Conservation (phyloP, 2,797 vertebrate genomes). For the Cryptoprocta ferox region DNA sequence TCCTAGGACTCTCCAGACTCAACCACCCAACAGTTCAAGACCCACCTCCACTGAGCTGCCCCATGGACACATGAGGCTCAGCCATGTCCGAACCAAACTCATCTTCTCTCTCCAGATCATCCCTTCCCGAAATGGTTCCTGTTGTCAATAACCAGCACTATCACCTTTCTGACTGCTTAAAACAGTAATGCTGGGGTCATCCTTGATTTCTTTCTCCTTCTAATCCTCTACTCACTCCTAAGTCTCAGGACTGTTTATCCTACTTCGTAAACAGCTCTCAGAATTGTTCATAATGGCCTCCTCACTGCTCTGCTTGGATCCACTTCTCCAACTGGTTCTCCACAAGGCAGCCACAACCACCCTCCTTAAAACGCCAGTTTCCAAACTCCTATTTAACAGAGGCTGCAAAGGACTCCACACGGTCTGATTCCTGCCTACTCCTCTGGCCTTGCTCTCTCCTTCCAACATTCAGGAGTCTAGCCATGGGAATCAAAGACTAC, state of each 20-base stretch:
- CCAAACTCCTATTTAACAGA: not conserved
- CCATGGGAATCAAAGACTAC: not conserved
- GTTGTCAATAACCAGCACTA: not conserved
- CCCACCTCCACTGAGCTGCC: not conserved
- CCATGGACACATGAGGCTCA: not conserved
- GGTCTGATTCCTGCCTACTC: not conserved
- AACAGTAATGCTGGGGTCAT: not conserved
- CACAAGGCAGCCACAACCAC: not conserved
- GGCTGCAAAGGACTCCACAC: not conserved
- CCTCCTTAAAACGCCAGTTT: not conserved
- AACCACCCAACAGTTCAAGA: not conserved
- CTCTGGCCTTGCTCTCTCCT: not conserved
- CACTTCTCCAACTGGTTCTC: not conserved
- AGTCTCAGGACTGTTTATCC: not conserved
- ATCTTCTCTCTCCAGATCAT: not conserved
- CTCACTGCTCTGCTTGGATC: not conserved
- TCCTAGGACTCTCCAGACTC: not conserved
- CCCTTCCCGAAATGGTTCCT: not conserved
- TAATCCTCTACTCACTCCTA: not conserved
- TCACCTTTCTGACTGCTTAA: not conserved
- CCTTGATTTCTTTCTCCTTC: not conserved
- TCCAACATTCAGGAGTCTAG: not conserved
- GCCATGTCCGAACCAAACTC: not conserved
- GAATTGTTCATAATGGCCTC: not conserved
- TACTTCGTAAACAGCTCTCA: not conserved